Conservation (phyloP, 1,140 invertebrate genomes). For the Paramacrobiotus metropolitanus region DNA sequence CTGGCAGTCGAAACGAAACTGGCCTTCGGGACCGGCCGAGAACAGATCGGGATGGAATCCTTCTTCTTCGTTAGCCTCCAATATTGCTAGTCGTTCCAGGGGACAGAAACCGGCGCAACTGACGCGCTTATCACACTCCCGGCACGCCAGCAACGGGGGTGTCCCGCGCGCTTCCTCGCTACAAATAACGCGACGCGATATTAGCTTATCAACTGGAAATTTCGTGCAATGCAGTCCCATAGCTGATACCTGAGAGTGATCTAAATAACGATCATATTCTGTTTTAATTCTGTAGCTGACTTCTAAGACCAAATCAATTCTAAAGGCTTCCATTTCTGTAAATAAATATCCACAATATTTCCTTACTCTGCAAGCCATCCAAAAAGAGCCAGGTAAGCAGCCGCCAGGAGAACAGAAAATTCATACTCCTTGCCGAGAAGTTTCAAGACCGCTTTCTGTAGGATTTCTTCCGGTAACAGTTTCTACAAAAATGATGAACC, state of each 20-base stretch:
- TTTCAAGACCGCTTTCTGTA: no score
- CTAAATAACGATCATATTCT: background rate
- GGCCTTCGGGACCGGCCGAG: background rate
- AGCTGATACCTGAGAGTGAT: background rate
- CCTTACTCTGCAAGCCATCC: no score
- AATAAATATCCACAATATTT: no score
- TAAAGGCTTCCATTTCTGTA: no score
- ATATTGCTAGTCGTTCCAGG: background rate
- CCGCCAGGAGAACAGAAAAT: no score
- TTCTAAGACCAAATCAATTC: no score
- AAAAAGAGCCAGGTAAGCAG: no score
- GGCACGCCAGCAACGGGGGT: background rate
- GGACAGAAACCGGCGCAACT: background rate
- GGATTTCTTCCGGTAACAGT: no score
- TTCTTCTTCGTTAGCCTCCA: background rate
- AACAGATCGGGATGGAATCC: background rate
- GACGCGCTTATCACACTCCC: background rate
- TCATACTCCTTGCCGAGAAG: no score
- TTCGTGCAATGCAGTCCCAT: background rate
- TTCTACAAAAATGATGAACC: no score
- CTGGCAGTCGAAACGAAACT: background rate
- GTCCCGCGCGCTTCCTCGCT: background rate
- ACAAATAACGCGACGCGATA: background rate
- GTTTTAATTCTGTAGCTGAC: no score
- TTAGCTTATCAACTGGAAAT: background rate